Percentiles rank a stretch among this genome's conserved stretches.
Conservation (phyloP, 2,888 invertebrate species). For the Gasteruption jaculator region DNA sequence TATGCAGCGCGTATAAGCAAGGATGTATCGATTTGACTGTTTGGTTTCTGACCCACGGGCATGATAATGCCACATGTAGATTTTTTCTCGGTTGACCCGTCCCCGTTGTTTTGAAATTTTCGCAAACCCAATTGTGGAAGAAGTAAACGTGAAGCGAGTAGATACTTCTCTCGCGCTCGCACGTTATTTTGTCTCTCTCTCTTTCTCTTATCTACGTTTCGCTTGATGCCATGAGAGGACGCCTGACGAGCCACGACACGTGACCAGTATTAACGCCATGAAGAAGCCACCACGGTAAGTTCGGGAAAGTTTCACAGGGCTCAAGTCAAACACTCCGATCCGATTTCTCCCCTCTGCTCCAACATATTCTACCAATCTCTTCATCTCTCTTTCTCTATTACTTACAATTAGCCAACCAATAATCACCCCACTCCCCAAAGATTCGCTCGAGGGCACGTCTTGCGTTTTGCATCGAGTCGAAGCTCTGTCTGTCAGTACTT, state of each 20-base stretch:
- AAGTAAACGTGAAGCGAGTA: slow-evolving; percentile 14
- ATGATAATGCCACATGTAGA: too few species aligned
- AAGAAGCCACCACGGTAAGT: slow-evolving; percentile 46
- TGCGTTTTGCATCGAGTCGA: slow-evolving; percentile 6
- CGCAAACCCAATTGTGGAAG: too few species aligned
- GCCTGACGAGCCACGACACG: slow-evolving; percentile 32
- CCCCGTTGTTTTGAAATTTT: too few species aligned
- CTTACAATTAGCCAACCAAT: too few species aligned
- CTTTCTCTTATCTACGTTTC: too few species aligned
- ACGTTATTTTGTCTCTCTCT: too few species aligned
- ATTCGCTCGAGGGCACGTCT: slow-evolving; percentile 21
- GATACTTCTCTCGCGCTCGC: too few species aligned
- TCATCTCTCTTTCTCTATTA: slow-evolving; percentile 9
- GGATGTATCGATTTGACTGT: too few species aligned
- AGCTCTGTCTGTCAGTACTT: slow-evolving; percentile 3
- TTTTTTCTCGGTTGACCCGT: too few species aligned
- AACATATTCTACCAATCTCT: not conserved
- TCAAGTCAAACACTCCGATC: not conserved
- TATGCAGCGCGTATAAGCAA: too few species aligned
- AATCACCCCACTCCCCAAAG: slow-evolving; percentile 18
- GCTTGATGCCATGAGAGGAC: slow-evolving; percentile 36
- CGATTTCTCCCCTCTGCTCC: slow-evolving; percentile 13
- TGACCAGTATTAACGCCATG: slow-evolving; percentile 39
- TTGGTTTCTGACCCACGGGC: too few species aligned
- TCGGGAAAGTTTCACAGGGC: slow-evolving; percentile 8